Base-by-base conservation (phyloP, 2,888 invertebrate genomes). In the Nomada ferruginata region DNA sequence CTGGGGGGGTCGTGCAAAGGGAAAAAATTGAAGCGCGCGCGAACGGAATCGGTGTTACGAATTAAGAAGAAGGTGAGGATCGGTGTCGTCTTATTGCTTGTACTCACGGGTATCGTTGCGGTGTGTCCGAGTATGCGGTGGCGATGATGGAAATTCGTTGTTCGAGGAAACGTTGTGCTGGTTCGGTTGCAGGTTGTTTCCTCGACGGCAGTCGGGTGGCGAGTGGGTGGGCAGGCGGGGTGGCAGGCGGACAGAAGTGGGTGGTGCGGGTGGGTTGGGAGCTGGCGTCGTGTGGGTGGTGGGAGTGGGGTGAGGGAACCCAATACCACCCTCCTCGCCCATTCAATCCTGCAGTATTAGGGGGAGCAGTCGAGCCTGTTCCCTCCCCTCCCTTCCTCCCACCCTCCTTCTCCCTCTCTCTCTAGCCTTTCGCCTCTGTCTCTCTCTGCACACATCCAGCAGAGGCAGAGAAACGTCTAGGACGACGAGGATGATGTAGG, bases 141-240 rank as follows among this genome's bases (percentile, higher is more conserved):
- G 52, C 47, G 70, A 80, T 77, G 83, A 82, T 82, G 87, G 85
- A 89, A 90, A 89, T 89, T 79, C 91, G 89, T 90, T 88, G 89
- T 89, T 89, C 86, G 89, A 89, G 90, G 85, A 87, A 90, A 91
- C 89, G 89, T 89, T 87, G 85, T 88, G 89, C 90, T 90, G 90
- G 91, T 90, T 91, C 89, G 91, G 91, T 90, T 90, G 93, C 93
- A 93, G 93, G 93, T 93, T 93, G 93, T 93, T 93, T 93, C 93
- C 92, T 92, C 92, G 92, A 89, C 92, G 92, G 93, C 93, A 90
- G 93, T 91, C 93, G 93, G 93, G 92, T 93, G 93, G 92, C 91
- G 90, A 92, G 94, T 93, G 94, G 93, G 94, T 93, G 94, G 93
- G 92, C 91, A 93, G 92, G 93, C 92, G 93, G 92, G 93, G 92